phyloP scores from a whole-genome alignment of 2,113 vertebrate genomes.

The Oxyura jamaicensis region DNA sequence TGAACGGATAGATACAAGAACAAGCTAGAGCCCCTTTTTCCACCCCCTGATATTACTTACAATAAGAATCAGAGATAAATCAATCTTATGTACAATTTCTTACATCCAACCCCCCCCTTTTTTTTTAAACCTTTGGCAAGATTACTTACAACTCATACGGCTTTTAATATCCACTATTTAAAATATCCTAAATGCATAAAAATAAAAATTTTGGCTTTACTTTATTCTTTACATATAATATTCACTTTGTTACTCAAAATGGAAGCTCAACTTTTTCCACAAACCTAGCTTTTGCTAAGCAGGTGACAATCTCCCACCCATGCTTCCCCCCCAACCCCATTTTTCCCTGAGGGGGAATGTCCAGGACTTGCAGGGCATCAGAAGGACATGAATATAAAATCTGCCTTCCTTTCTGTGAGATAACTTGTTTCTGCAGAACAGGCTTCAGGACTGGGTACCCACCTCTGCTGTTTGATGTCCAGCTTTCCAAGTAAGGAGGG shows the following conservation, averaged over 20 bases:
- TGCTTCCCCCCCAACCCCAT: not conserved
- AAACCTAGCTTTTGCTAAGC: slow-evolving; percentile 64
- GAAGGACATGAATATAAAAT: slow-evolving; percentile 33
- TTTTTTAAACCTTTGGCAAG: slow-evolving; percentile 94
- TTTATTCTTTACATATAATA: slow-evolving; percentile 83
- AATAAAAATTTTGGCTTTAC: slow-evolving; percentile 99
- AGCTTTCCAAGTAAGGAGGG: slow-evolving; percentile 56
- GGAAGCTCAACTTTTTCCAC: slow-evolving; percentile 85
- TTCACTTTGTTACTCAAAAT: slow-evolving; percentile 80
- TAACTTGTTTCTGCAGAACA: slow-evolving; percentile 56
- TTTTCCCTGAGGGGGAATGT: slow-evolving; percentile 4
- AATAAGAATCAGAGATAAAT: slow-evolving; percentile 83
- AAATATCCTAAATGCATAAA: slow-evolving; percentile 99
- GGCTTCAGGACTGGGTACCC: slow-evolving; percentile 60
- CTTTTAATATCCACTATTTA: slow-evolving; percentile 96
- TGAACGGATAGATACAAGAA: slow-evolving; percentile 67
- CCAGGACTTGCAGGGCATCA: slow-evolving; percentile 24
- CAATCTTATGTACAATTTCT: slow-evolving; percentile 88
- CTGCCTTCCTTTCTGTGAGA: slow-evolving; percentile 57
- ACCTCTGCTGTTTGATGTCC: slow-evolving; percentile 40
- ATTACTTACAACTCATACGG: slow-evolving; percentile 96
- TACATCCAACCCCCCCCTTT: slow-evolving; percentile 80
- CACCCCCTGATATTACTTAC: slow-evolving; percentile 70
- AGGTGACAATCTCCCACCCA: slow-evolving; percentile 15
- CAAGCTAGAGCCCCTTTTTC: slow-evolving; percentile 70